Evolutionary conservation across 2,113 vertebrate species (phyloP).

Genomic region (Eolophus roseicapilla): DNA sequence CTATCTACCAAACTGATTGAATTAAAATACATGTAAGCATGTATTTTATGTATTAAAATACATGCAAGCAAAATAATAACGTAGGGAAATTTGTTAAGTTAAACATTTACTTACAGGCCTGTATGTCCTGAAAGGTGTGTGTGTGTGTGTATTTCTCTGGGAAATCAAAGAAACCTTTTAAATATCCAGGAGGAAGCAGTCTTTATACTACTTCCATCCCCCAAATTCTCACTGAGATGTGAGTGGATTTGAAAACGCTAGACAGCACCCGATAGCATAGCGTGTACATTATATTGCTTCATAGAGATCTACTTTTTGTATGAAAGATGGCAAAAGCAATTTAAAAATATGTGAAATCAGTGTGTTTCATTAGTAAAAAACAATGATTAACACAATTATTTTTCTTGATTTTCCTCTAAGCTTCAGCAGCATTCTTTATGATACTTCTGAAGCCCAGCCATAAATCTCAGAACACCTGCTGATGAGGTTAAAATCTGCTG

Average conservation of each 20-base stretch:
- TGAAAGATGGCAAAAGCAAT: background rate
- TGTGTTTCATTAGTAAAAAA: background rate
- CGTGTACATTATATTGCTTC: background rate
- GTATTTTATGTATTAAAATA: background rate
- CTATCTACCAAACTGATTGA: background rate
- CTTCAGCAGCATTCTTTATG: background rate
- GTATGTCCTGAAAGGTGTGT: background rate
- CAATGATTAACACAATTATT: background rate
- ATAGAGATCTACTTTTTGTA: background rate
- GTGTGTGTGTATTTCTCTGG: background rate
- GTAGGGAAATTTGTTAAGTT: background rate
- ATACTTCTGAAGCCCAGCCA: background rate
- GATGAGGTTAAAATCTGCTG: background rate
- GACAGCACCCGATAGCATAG: background rate
- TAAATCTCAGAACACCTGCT: background rate
- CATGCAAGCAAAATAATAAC: background rate
- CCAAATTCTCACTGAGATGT: background rate
- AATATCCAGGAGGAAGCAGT: background rate
- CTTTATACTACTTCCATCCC: background rate
- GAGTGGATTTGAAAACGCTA: background rate
- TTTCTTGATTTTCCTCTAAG: background rate
- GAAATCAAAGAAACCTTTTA: background rate
- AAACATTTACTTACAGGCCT: background rate
- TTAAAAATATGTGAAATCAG: background rate
- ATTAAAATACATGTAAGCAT: background rate